These are phyloP conservation scores for Drosophila meridiana DNA, from an alignment of 2,888 invertebrate species.

Conservation along the genomic window DNA sequence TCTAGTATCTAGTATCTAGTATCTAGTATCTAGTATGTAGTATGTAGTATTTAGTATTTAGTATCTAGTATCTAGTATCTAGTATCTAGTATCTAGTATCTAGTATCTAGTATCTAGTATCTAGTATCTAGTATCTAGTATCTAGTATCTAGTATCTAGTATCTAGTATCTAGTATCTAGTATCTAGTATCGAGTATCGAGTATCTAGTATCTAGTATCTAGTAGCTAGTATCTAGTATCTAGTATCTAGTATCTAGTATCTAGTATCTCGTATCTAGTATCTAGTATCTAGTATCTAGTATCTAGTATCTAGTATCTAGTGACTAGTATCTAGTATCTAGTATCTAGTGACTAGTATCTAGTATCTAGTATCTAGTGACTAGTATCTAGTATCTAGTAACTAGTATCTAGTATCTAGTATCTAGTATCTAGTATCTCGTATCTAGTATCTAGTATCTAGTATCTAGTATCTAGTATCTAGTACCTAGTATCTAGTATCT, in stretches of 20 bases:
- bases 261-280: too few relatives aligned
- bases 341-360: not conserved
- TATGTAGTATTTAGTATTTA: not conserved
- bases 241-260: too few relatives aligned
- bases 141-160: not conserved
- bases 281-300: not conserved
- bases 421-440: slow-evolving; percentile 1
- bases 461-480: not conserved
- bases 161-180: not conserved
- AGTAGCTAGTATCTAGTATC: not conserved
- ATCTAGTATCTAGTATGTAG: slow-evolving; percentile 1
- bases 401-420: slow-evolving; percentile 1
- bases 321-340: not conserved
- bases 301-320: not conserved
- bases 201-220: slow-evolving; percentile 1
- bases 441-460: not conserved
- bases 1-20: not conserved
- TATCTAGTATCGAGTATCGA: not conserved
- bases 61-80: not conserved
- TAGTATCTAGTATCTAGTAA: too few relatives aligned
- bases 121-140: slow-evolving; percentile 1
- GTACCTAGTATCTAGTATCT: not conserved
- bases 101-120: not conserved
- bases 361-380: not conserved
- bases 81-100: not conserved